These are phyloP conservation scores for Pocillopora meandrina DNA, from an alignment of 92 coral and sea anemone genomes.

Conservation along the genomic window DNA sequence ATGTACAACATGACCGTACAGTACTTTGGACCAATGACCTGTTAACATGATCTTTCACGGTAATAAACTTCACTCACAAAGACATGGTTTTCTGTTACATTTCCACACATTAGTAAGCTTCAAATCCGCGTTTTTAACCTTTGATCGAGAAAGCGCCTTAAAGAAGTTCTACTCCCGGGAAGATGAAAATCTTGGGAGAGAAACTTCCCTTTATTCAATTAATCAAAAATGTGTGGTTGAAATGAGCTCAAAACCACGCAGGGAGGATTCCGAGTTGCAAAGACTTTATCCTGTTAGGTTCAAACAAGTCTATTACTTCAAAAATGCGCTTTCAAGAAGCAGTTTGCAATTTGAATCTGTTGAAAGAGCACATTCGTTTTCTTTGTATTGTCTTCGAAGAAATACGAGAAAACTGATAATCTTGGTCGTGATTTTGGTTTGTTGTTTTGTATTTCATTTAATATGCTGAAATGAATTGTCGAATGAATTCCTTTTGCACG, in stretches of 20 bases:
- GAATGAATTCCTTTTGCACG: not conserved
- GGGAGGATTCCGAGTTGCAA: no score
- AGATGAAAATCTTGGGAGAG: not conserved
- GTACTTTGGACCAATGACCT: no score
- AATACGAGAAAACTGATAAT: not conserved
- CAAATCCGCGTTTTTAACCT: not conserved
- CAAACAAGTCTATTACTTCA: not conserved
- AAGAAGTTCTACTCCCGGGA: not conserved
- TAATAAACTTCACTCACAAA: no score
- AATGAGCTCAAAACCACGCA: not conserved
- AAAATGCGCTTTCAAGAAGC: not conserved
- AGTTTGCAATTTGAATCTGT: not conserved
- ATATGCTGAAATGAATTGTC: not conserved
- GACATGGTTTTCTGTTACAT: not conserved
- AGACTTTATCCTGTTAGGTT: no score
- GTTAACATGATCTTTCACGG: no score
- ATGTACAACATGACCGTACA: no score
- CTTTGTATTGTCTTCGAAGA: not conserved
- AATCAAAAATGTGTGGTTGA: not conserved
- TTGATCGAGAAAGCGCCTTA: not conserved
- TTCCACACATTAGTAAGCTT: not conserved
- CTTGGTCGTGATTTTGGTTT: not conserved
- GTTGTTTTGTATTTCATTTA: not conserved
- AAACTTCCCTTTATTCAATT: not conserved
- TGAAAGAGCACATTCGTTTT: not conserved